Conservation (phyloP, 2,113 vertebrate species). For the Rhinoptilus africanus region DNA sequence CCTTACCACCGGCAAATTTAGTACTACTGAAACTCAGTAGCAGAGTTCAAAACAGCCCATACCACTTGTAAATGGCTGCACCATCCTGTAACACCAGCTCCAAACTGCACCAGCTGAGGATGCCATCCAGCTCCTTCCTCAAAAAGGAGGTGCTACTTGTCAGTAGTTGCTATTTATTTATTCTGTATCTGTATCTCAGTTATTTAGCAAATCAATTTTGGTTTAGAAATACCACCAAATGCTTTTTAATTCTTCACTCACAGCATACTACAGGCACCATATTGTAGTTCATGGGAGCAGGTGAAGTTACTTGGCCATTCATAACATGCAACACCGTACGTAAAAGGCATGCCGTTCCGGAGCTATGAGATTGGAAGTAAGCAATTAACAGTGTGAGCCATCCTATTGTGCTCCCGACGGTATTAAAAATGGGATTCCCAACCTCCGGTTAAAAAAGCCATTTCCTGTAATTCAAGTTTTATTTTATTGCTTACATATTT, state of each 20-base stretch:
- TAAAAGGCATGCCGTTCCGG: not conserved
- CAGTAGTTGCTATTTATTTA: not conserved
- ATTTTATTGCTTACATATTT: not conserved
- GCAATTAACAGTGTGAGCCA: not conserved
- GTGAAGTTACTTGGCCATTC: not conserved
- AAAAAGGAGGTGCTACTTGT: not conserved
- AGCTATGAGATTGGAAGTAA: not conserved
- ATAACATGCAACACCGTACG: accelerated
- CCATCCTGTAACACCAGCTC: not conserved
- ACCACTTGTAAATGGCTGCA: not conserved
- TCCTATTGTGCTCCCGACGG: not conserved
- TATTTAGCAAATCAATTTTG: not conserved
- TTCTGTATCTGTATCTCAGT: not conserved
- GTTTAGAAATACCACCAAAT: not conserved
- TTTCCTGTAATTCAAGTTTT: not conserved
- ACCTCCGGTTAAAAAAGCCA: not conserved
- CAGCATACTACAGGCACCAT: not conserved
- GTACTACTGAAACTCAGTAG: not conserved
- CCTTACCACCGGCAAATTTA: not conserved
- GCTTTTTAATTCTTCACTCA: not conserved
- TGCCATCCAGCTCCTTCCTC: not conserved
- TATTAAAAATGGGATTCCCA: not conserved
- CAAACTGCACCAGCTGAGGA: not conserved
- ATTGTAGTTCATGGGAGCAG: not conserved
- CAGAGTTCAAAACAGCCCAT: not conserved